Evolutionary conservation across 2,113 vertebrate genomes (phyloP).

Genomic region (Gulo gulo): DNA sequence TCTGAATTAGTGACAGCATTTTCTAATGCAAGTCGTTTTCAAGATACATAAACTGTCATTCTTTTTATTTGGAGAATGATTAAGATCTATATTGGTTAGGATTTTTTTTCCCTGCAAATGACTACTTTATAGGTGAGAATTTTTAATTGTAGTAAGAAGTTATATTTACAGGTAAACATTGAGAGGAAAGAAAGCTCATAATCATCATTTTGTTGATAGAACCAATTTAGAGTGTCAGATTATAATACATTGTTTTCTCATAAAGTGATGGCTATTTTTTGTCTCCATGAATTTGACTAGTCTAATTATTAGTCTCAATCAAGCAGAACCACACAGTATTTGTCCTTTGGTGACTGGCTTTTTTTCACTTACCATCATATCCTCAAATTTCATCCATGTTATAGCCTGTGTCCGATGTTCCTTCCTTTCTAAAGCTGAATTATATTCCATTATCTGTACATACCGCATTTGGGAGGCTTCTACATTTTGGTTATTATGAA

Average conservation of each 20-base stretch:
- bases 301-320: background rate
- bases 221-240: background rate
- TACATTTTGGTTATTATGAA: background rate
- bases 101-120: background rate
- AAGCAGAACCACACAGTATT: background rate
- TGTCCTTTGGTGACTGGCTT: background rate
- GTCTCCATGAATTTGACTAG: background rate
- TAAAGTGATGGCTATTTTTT: background rate
- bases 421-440: background rate
- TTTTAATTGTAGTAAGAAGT: background rate
- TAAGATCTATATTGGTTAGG: background rate
- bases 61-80: background rate
- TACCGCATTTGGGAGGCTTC: background rate
- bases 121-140: background rate
- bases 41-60: background rate
- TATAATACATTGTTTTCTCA: background rate
- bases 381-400: background rate
- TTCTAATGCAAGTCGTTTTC: background rate
- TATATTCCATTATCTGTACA: background rate
- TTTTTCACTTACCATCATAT: background rate
- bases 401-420: background rate
- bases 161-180: background rate
- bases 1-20: background rate
- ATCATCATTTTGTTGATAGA: background rate
- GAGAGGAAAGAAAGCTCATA: background rate